These are phyloP conservation scores for Bolinopsis microptera DNA, from an alignment of 37 sponge, comb jelly and placozoan genomes.

Conservation along the genomic window DNA sequence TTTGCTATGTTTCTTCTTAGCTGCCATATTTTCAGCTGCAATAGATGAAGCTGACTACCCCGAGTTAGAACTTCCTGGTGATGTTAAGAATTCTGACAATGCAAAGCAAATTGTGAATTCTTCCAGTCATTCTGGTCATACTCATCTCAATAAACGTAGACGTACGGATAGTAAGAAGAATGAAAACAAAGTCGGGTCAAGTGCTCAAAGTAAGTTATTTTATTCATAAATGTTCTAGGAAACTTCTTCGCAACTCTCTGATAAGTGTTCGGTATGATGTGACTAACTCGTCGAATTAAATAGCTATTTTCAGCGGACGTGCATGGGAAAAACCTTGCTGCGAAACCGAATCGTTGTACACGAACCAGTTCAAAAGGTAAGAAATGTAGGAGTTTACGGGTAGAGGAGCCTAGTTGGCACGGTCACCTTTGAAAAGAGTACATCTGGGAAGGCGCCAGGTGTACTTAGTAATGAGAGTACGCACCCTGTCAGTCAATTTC, in stretches of 20 bases:
- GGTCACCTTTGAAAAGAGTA: not conserved
- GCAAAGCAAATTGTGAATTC: too few species aligned
- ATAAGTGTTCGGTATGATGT: too few species aligned
- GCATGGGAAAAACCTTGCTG: not conserved
- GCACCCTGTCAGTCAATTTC: not conserved
- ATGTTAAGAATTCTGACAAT: not conserved
- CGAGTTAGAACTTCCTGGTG: not conserved
- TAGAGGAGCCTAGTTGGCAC: not conserved
- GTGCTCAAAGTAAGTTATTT: too few species aligned
- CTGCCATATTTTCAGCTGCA: constrained; percentile 9
- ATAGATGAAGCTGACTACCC: constrained; percentile 26
- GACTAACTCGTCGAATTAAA: too few species aligned
- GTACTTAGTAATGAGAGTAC: not conserved
- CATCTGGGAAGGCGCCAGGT: not conserved
- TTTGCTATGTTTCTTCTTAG: too few species aligned
- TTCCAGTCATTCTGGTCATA: not conserved
- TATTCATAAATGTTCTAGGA: too few species aligned
- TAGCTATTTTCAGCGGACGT: not conserved
- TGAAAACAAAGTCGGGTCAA: not conserved
- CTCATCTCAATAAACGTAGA: not conserved
- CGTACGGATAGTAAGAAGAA: not conserved
- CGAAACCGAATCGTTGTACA: not conserved
- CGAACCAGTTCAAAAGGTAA: not conserved
- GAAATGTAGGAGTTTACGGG: too few species aligned
- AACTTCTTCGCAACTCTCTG: too few species aligned